Percentiles rank a stretch among this genome's conserved stretches.
Conservation (phyloP, 2,113 vertebrate genomes). For the Bothrops jararaca region DNA sequence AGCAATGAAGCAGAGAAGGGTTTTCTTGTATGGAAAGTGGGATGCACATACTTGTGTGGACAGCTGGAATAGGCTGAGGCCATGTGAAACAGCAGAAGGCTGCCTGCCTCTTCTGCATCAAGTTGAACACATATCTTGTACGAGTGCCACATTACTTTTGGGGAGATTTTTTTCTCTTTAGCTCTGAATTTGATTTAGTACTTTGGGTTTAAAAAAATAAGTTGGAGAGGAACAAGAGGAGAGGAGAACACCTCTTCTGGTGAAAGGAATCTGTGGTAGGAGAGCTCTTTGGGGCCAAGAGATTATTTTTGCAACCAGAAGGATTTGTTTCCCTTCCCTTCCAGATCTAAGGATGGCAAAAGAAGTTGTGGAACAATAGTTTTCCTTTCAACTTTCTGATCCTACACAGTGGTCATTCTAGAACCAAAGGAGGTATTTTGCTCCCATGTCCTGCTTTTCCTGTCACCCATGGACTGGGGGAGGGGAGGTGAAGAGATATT, state of each 20-base stretch:
- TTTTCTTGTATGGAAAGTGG: background rate
- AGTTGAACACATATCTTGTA: background rate
- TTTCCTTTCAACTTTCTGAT: background rate
- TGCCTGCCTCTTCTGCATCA: background rate
- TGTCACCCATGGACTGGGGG: background rate
- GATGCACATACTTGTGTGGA: background rate
- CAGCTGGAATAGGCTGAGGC: background rate
- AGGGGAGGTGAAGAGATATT: background rate
- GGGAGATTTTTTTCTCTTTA: background rate
- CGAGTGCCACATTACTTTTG: background rate
- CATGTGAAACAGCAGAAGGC: background rate
- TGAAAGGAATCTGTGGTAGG: background rate
- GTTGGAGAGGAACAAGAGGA: background rate
- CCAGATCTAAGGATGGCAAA: background rate
- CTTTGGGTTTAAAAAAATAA: background rate
- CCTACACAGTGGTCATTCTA: background rate
- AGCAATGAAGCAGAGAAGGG: background rate
- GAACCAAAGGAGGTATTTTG: background rate
- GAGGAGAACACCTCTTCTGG: background rate
- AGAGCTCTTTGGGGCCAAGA: background rate
- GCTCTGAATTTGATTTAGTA: background rate
- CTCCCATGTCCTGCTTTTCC: background rate
- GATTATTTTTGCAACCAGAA: background rate
- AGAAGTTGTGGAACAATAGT: background rate
- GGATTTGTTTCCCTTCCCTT: background rate